Conservation (phyloP, 2,888 invertebrate genomes). For the Eupeodes latifasciatus region DNA sequence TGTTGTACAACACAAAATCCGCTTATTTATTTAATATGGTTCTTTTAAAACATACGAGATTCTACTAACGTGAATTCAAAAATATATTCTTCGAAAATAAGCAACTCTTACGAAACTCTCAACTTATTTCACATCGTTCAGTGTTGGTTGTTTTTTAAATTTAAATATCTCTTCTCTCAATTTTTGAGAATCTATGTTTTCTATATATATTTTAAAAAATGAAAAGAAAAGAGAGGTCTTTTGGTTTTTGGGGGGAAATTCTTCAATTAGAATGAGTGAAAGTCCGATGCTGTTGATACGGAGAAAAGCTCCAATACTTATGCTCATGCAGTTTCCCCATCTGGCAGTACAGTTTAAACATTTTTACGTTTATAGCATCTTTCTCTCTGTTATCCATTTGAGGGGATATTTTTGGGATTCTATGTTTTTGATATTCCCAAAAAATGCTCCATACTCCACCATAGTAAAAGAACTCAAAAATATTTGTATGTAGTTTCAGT, state of each 20-base stretch:
- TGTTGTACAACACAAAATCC: constrained; percentile 27
- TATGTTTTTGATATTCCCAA: not conserved
- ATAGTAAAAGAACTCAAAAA: too few relatives aligned
- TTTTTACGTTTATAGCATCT: not conserved
- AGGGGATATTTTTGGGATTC: constrained; percentile 3
- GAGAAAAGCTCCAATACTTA: constrained; percentile 12
- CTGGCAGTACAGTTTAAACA: not conserved
- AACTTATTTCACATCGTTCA: not conserved
- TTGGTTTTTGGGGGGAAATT: not conserved
- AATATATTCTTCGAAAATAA: constrained; percentile 17
- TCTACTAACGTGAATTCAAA: constrained; percentile 45
- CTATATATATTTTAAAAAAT: not conserved
- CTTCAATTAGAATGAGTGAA: not conserved
- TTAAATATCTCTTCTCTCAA: not conserved
- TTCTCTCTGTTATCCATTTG: not conserved
- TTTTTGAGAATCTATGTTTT: not conserved
- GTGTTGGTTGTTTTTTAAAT: not conserved
- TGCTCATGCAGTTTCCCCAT: not conserved
- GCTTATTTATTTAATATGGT: constrained; percentile 56
- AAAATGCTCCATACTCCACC: not conserved
- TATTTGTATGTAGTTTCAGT: not conserved
- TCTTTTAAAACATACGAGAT: constrained; percentile 59
- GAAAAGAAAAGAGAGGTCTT: not conserved
- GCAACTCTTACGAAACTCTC: constrained; percentile 9
- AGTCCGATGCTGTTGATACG: not conserved